Evolutionary conservation across 2,797 vertebrate genomes (phyloP).

Genomic region (Myotis daubentonii): DNA sequence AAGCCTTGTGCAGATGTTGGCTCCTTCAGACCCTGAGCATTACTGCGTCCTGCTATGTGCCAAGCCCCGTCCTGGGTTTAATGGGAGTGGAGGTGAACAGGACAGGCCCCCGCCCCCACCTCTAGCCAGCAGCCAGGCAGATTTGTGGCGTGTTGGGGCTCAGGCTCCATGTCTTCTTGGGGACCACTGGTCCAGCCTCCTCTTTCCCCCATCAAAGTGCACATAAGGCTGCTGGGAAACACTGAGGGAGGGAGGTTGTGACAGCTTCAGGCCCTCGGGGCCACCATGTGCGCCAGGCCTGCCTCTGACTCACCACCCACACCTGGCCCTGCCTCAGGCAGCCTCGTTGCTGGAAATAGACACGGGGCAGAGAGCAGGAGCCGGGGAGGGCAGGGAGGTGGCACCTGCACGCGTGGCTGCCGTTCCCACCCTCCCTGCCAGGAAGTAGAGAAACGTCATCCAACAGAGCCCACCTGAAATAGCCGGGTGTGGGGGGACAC

Average conservation of each 20-base stretch:
- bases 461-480: background rate
- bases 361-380: slow-evolving; percentile 33
- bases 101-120: background rate
- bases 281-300: slow-evolving; percentile 20
- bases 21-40: background rate
- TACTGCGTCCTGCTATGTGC: background rate
- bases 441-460: background rate
- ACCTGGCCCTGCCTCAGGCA: slow-evolving; percentile 76
- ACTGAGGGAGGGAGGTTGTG: background rate
- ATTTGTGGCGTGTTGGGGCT: background rate
- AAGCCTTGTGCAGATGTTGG: background rate
- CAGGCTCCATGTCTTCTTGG: background rate
- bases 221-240: background rate
- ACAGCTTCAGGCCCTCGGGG: slow-evolving; percentile 55
- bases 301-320: slow-evolving; percentile 78
- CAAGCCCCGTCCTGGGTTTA: background rate
- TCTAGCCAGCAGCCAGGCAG: background rate
- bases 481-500: background rate
- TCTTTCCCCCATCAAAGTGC: background rate
- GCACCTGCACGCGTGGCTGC: slow-evolving; percentile 69
- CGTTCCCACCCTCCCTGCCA: slow-evolving; percentile 36
- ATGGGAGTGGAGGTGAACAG: background rate
- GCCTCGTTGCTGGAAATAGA: slow-evolving; percentile 63
- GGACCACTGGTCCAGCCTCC: background rate
- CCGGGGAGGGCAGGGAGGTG: slow-evolving; percentile 5